Evolutionary conservation across 2,113 vertebrate species (phyloP), one percentile per base, ranked within the genome.

Genomic region (Ictalurus punctatus): DNA sequence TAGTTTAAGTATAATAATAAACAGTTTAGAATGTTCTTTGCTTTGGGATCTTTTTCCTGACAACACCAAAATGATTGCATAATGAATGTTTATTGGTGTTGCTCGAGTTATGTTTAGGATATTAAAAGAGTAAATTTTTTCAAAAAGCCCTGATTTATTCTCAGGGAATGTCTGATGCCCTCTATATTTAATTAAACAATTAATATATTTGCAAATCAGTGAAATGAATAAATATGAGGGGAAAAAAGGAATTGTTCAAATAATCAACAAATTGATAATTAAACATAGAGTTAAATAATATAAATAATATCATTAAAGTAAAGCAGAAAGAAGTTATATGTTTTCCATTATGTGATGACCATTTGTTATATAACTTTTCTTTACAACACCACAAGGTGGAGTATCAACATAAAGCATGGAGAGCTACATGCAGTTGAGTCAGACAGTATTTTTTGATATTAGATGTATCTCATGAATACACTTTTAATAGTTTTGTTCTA

Each of bases 311-410:
- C 3, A 34, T 14, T 27, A 9, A 78, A 25, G 7, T 73, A 73
- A 80, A 56, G 27, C 14, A 16, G 4, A 54, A 80, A 52, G 2
- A 5, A 25, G 8, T 48, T 2, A 48, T 48, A 48, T 48, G 6
- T 25, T 48, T 48, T 74, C 10, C 6, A 12, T 48, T 5, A 71
- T 34, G n/a, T 34, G 30, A 71, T 71, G 17, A 71, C 67, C 19
- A 17, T 17, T 54, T 54, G 52, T 12, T 54, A 54, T 54, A 54
- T 54, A 13, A 21, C 8, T 61, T 6, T 61, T 3, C 27, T 76
- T 34, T 30, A n/a, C 23, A 83, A n/a, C 37, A 54, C 87, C 90
- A 86, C 90, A 84, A 87, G 84, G 80, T 86, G 90, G 87, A 63
- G 48, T 37, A 54, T 27, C 19, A 71, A 54, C 65, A 65, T 85